Conservation (phyloP, 2,888 invertebrate genomes). For the Parnassius orleans region DNA sequence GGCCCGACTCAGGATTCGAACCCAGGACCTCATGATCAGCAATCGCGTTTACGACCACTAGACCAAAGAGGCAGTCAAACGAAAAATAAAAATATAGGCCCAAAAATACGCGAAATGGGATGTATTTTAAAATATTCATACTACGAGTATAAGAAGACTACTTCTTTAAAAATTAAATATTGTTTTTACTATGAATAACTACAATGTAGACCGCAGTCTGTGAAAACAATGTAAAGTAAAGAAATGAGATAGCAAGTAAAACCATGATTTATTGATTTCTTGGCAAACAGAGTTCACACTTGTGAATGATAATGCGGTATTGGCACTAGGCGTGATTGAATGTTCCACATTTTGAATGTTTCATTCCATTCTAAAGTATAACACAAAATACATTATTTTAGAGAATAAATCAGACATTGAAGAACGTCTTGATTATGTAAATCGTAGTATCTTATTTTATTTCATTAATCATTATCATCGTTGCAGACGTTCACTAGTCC, state of each 20-base stretch:
- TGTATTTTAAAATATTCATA: constrained; percentile 25
- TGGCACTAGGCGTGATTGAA: constrained; percentile 47
- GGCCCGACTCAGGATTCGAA: too few species aligned
- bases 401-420: too few species aligned
- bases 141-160: background rate
- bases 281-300: constrained; percentile 40
- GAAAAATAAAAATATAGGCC: background rate
- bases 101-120: background rate
- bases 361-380: too few species aligned
- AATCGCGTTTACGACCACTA: too few species aligned
- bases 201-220: constrained; percentile 42
- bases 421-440: too few species aligned
- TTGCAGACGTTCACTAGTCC: too few species aligned
- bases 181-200: constrained; percentile 34
- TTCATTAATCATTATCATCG: too few species aligned
- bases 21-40: too few species aligned
- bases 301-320: constrained; percentile 40
- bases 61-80: too few species aligned
- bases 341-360: constrained; percentile 31
- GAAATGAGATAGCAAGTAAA: constrained; percentile 33
- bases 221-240: constrained; percentile 51
- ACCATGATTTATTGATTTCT: constrained; percentile 51
- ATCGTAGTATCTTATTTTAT: too few species aligned
- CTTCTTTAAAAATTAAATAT: constrained; percentile 11
- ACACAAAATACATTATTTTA: too few species aligned